Evolutionary conservation across 2,888 invertebrate genomes (phyloP).

Genomic region (Rhamnusium bicolor): DNA sequence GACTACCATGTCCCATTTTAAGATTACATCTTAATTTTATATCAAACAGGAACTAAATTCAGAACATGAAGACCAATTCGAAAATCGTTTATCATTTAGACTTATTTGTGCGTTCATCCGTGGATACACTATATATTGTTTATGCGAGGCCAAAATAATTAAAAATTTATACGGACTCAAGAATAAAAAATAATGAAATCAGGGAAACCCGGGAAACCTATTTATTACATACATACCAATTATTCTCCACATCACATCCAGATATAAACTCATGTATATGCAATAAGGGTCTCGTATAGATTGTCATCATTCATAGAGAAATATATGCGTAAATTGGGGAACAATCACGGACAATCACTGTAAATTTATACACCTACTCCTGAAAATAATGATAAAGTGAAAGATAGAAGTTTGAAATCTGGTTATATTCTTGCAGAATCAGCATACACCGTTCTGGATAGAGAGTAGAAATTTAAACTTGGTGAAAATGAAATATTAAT

Average conservation of each 20-base stretch:
- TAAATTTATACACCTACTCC: not conserved
- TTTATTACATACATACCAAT: too few relatives aligned
- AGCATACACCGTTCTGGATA: too few relatives aligned
- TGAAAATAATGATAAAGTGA: not conserved
- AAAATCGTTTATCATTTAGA: too few relatives aligned
- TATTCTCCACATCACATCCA: not conserved
- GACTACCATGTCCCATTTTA: too few relatives aligned
- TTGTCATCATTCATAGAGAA: not conserved
- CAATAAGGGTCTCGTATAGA: not conserved
- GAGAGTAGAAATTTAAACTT: too few relatives aligned
- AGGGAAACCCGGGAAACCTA: too few relatives aligned
- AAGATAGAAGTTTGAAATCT: not conserved
- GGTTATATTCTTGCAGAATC: not conserved
- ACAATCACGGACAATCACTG: not conserved
- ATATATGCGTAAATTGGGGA: not conserved
- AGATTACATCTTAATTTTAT: too few relatives aligned
- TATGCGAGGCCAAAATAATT: not conserved
- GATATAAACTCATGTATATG: not conserved
- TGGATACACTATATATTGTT: too few relatives aligned
- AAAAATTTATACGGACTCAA: not conserved
- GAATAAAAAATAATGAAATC: not conserved
- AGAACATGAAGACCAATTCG: too few relatives aligned
- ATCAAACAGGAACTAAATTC: too few relatives aligned
- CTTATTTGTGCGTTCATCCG: too few relatives aligned
- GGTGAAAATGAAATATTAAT: too few relatives aligned